These are phyloP conservation scores for Gastracanthus pulcherrimus DNA, from an alignment of 2,888 invertebrate genomes.

Conservation along the genomic window DNA sequence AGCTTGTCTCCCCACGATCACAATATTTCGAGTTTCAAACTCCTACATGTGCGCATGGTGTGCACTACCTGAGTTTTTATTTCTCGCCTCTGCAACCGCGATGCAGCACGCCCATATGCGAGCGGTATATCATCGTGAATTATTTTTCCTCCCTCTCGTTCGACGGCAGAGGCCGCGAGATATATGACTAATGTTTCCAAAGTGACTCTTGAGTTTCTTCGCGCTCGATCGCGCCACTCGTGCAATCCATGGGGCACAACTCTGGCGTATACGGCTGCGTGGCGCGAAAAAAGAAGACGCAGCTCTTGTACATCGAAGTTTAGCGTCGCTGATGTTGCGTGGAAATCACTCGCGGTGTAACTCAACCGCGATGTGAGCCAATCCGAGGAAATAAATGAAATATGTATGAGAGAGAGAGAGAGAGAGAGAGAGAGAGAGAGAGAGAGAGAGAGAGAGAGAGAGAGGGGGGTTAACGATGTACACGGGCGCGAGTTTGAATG, in stretches of 20 bases:
- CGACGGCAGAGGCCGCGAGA: neutral
- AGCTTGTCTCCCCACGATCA: neutral
- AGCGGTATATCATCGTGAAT: conserved; percentile 10
- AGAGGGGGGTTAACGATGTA: too few relatives aligned
- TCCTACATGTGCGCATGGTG: neutral
- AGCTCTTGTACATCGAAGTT: too few relatives aligned
- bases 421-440: too few relatives aligned
- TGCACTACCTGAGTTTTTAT: conserved; percentile 33
- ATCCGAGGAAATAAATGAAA: conserved; percentile 31
- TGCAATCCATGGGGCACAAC: conserved; percentile 22
- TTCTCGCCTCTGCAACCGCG: neutral
- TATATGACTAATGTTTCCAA: conserved; percentile 47
- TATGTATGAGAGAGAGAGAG: neutral
- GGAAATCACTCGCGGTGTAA: neutral
- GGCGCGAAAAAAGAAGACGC: neutral
- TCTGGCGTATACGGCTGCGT: neutral
- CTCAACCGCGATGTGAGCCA: neutral
- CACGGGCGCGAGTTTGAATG: neutral
- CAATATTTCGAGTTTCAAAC: conserved; percentile 27
- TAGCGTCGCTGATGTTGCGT: conserved; percentile 23
- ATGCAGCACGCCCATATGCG: too few relatives aligned
- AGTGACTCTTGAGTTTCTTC: conserved; percentile 51
- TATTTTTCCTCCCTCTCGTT: conserved; percentile 2
- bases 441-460: too few relatives aligned
- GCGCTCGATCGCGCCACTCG: neutral